Base-by-base conservation (phyloP, 2,113 vertebrate genomes). In the Maccullochella peelii region DNA sequence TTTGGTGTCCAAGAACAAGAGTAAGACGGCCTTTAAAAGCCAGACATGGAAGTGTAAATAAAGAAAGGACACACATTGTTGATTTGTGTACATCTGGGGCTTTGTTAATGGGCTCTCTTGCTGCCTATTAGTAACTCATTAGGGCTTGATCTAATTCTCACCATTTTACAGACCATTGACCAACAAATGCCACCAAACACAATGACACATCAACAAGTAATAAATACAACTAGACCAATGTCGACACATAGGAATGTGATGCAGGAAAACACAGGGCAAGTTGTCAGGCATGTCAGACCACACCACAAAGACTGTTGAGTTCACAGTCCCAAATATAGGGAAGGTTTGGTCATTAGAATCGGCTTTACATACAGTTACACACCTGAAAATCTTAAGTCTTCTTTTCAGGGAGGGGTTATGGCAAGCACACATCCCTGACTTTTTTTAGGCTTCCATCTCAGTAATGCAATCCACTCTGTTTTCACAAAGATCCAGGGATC, bases 401-500 rank as follows among this genome's bases (percentile, higher is more conserved):
- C 44, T 49, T 81, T 71, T 73, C 38, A 18, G 50, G 1, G 0
- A 33, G 61, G 57, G 36, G 65, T 58, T 80, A 63, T 16, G 57
- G n/a, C 42, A 66, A 71, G 42, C 50, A 70, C 50, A 76, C 63
- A 70, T 49, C 55, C 57, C 47, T 54, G 66, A 83, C 75, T 76
- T 50, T 63, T 63, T 80, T 78, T 38, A 73, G 23, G 62, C 57
- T 68, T 59, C 71, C 65, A 68, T 72, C 74, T 75, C 72, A 40
- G 78, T 69, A 73, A 74, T 73, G 49, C 77, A 67, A 91, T 86
- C 65, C 73, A 78, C 86, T 82, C 59, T 72, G 66, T 80, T 62
- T 77, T 72, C 77, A 59, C 81, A 72, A 69, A 89, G 84, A 92
- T 90, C 73, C 79, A 40, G 73, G 91, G 91, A 92, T 93, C 82